Percentiles rank a stretch among this genome's conserved stretches.
phyloP scores from a whole-genome alignment of 2,888 invertebrate species.

The Pandemis cinnamomeana region DNA sequence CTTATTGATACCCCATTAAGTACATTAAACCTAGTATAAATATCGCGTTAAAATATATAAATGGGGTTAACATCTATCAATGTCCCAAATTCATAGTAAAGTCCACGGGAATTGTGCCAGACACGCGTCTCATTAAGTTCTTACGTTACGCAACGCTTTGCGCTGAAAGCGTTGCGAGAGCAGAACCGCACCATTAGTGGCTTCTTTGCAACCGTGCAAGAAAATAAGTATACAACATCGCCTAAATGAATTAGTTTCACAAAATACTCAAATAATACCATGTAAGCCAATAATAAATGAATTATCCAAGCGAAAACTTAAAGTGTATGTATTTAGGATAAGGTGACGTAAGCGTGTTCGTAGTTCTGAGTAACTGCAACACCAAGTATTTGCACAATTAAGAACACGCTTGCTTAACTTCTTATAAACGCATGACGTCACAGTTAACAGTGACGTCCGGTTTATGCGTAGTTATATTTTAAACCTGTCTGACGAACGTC shows the following conservation, averaged over 20 bases:
- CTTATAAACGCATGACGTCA: constrained; percentile 4
- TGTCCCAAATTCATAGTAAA: background rate
- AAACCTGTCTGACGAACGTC: background rate
- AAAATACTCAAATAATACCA: constrained; percentile 23
- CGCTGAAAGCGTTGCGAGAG: background rate
- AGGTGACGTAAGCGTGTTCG: constrained; percentile 20
- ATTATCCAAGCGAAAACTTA: constrained; percentile 28
- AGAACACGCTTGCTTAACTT: constrained; percentile 6
- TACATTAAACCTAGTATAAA: constrained; percentile 26
- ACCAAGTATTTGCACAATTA: constrained; percentile 10
- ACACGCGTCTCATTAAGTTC: background rate
- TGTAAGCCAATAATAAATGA: constrained; percentile 9
- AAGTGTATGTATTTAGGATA: constrained; percentile 34
- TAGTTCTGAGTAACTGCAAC: constrained; percentile 4
- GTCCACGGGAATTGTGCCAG: background rate
- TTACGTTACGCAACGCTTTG: background rate
- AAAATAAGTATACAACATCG: background rate
- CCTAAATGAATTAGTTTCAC: constrained; percentile 9
- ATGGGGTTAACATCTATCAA: constrained; percentile 21
- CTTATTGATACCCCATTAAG: constrained; percentile 31
- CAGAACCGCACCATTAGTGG: constrained; percentile 11
- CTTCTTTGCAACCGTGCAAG: background rate
- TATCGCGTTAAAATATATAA: constrained; percentile 13
- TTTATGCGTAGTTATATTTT: constrained; percentile 1
- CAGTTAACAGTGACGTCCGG: background rate